Evolutionary conservation across 2,797 vertebrate species (phyloP).

Genomic region (Hephaestus fuliginosus): DNA sequence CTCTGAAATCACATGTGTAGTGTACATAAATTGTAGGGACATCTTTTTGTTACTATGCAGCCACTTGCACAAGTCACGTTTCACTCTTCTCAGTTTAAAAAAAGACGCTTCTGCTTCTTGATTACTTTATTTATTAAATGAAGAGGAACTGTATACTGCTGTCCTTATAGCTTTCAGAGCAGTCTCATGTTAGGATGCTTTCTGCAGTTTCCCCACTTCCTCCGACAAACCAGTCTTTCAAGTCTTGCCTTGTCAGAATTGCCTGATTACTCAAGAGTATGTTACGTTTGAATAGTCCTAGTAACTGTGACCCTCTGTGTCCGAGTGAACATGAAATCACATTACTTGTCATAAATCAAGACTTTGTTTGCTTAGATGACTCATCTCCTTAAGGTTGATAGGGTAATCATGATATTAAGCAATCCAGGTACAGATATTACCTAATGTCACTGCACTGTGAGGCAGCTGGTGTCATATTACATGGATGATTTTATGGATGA

Average conservation of each 20-base stretch:
- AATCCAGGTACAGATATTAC: not conserved
- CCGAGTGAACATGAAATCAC: not conserved
- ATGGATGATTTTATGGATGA: not conserved
- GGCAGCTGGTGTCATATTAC: not conserved
- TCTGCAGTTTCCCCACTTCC: not conserved
- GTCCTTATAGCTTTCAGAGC: not conserved
- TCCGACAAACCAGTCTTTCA: constrained; percentile 54
- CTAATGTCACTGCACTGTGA: not conserved
- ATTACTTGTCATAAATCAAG: not conserved
- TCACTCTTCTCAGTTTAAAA: not conserved
- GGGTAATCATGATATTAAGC: not conserved
- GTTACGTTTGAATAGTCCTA: no score
- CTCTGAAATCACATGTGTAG: not conserved
- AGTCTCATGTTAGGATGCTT: not conserved
- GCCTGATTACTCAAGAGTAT: accelerated
- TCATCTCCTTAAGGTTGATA: not conserved
- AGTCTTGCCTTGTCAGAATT: not conserved
- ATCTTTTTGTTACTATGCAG: not conserved
- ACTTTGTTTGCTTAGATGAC: constrained; percentile 2
- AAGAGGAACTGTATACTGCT: no score
- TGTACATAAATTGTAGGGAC: not conserved
- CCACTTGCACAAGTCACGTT: not conserved
- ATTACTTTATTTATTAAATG: no score
- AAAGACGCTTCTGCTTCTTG: not conserved
- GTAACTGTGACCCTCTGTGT: no score